These are phyloP conservation scores for Psilanteris sp. DNA, from an alignment of 1,140 invertebrate species.

Conservation along the genomic window DNA sequence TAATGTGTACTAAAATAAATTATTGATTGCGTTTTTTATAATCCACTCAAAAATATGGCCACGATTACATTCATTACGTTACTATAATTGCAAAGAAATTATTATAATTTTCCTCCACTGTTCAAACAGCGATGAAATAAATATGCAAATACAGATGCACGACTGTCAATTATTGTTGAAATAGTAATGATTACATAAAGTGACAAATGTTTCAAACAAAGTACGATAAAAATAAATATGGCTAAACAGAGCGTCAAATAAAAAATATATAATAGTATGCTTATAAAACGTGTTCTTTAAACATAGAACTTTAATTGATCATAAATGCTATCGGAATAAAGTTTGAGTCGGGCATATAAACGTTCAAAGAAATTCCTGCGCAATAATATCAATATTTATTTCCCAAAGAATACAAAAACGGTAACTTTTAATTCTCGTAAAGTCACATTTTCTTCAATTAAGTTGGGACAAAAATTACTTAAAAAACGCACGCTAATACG, in stretches of 20 bases:
- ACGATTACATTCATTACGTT: background rate
- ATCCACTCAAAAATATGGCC: constrained; percentile 1
- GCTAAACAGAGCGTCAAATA: constrained; percentile 21
- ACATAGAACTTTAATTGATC: constrained; percentile 57
- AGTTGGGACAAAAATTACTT: too few relatives aligned
- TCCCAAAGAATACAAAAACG: background rate
- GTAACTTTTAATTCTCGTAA: background rate
- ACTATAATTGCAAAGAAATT: constrained; percentile 6
- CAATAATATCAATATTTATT: constrained; percentile 52
- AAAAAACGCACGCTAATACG: too few relatives aligned
- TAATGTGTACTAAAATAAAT: constrained; percentile 18
- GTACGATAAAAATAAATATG: constrained; percentile 42
- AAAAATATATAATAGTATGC: constrained; percentile 43
- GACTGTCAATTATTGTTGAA: constrained; percentile 29
- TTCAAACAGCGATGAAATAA: background rate
- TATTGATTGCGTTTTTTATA: constrained; percentile 13
- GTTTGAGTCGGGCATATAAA: constrained; percentile 47
- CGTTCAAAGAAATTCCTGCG: constrained; percentile 43
- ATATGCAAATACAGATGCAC: constrained; percentile 13
- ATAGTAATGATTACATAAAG: constrained; percentile 41
- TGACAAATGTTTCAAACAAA: constrained; percentile 52
- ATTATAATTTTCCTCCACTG: constrained; percentile 1
- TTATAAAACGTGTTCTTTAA: constrained; percentile 52
- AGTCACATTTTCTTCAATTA: background rate
- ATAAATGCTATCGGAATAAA: constrained; percentile 55